Base-by-base conservation (phyloP, 1,140 invertebrate genomes). In the Drosophila suzukii region DNA sequence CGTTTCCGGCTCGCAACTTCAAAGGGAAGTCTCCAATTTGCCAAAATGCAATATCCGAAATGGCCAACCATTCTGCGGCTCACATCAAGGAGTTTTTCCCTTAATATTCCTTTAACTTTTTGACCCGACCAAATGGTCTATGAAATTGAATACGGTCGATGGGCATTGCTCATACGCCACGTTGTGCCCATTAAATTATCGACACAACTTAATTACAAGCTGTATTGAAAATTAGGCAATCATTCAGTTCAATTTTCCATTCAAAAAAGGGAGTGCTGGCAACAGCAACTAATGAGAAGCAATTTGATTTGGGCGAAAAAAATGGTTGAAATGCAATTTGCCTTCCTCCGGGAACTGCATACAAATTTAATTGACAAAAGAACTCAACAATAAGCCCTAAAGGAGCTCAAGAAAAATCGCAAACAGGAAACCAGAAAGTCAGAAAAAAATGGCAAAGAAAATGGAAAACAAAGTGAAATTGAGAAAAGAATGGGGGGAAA, bases 1-100 rank as follows among this genome's bases (percentile, higher is more conserved):
- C 60, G 62, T 49, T 71, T 84, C 63, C 75, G 75, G 63, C 46
- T 72, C 66, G 17, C 17, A 84, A 81, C 83, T 78, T 85, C 81
- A 86, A 86, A 82, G 76, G 78, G 78, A 86, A 86, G 76, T 56
- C 74, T 75, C 81, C 74, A 81, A 81, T 85, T 86, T 85, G 77
- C 53, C 76, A 60, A 75, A 83, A 78, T 79, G 46, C 61, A 61
- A 71, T 61, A 79, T 46, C 78, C 61, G 36, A 54, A 38, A 38
- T 36, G 30, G 51, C 17, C 6, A 38, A 10, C 49, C 49, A 51
- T 50, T 50, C 32, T 32, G 7, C 47, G 17, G 11, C 10, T 34
- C 36, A 38, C 34, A 36, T 39, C 32, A 8, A 30, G 41, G 24
- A 20, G 32, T 36, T 53, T 36, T 51, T 24, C 38, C 43, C 36